Base-by-base conservation (phyloP, 2,888 invertebrate species). In the Athalia circularis region DNA sequence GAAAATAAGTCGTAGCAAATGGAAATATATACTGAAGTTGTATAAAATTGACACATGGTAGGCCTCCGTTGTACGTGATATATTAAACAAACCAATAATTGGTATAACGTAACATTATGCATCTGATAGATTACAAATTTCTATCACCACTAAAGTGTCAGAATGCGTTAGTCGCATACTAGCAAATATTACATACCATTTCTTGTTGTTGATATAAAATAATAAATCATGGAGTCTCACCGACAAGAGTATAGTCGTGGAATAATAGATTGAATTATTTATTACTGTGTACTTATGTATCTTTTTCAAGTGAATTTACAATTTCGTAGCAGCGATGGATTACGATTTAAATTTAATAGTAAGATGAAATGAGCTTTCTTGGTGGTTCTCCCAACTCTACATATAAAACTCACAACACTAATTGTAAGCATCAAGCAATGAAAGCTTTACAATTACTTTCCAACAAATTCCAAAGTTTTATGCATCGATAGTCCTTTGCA, bases 51-150 rank as follows among this genome's bases (percentile, higher is more conserved):
- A 68, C 50, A 54, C 54, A 29, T 43, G 68, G 52, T n/a, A 54
- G 54, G 54, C 9, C 15, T 43, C 68, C 54, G 11, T 68, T 68
- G 68, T 54, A 68, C 54, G 68, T 68, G 68, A 11, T 54, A 50
- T 54, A 13, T 29, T 15, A 9, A 68, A 68, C 50, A 68, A 68
- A 29, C 29, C 29, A 54, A 52, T 68, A 29, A 43, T 68, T 54
- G 43, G 52, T 52, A 68, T 68, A 52, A 54, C 68, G 54, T 52
- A 68, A 43, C 68, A 68, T 68, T 68, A 54, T 68, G 68, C 54
- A 54, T 15, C 15, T 43, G 54, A 68, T 68, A 43, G 29, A 9
- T 68, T 29, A 11, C 29, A 29, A 68, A 54, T 52, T 13, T 50
- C 54, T 68, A 43, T 43, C 52, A 29, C 43, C 54, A 68, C 48